Base-by-base conservation (phyloP, 37 sponge, comb jelly and placozoan species). In the Dysidea cf. avara region DNA sequence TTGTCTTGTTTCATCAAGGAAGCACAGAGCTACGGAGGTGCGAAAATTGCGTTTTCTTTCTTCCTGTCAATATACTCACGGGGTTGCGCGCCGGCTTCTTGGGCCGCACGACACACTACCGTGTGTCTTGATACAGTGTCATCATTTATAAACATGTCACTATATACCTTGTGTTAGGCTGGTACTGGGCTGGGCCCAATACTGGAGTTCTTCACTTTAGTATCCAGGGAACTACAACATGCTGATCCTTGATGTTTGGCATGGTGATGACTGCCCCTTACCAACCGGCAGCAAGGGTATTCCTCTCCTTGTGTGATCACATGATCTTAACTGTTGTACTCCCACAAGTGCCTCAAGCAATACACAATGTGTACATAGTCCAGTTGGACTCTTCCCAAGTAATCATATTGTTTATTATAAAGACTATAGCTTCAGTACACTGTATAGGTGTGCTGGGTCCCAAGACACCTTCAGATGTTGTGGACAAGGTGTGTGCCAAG, bases 121-220 rank as follows among this genome's bases (percentile, higher is more conserved):
- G n/a, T n/a, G n/a, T n/a, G n/a, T n/a, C n/a, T n/a, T 93, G 20
- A 47, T 72, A 39, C 17, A 11, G n/a, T 6, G n/a, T 31, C 24
- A 5, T 26, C 53, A 1, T 2, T 39, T 48, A 16, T 80, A 16
- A 28, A 21, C 25, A 7, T 31, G 31, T 39, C 26, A 26, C 3
- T 21, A 3, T 61, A 33, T 11, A 18, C 50, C 17, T 43, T 0
- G 49, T 0, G 69, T 16, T 69, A 94, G 89, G 97, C 95, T 55
- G 99, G 99, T 2, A 95, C 91, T 52, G 99, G 99, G 2, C 82
- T 92, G 58, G 99, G 99, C 3, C 99, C 99, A 1, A 98, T 96
- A 7, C 62, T 98, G 66, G 99, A 98, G 73, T 98, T 98, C 86
- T 98, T 92, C 68, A 77, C 99, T 35, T 76, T 95, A 3, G 93